Evolutionary conservation across 2,113 vertebrate genomes (phyloP), one percentile per base, ranked within the genome.

Genomic region (Neotragus moschatus): DNA sequence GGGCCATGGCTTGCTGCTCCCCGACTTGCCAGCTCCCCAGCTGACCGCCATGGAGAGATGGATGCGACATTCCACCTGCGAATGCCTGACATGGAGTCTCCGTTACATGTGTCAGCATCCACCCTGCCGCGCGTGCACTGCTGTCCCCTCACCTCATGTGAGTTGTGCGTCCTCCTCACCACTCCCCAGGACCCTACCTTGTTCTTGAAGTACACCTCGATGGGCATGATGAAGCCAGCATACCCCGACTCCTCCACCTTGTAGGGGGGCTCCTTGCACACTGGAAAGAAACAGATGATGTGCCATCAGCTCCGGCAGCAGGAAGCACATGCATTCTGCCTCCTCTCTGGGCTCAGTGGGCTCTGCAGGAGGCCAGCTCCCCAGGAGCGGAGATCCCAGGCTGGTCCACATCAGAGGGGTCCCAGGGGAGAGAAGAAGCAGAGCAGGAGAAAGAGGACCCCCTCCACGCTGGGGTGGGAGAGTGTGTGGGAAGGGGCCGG

Each of bases 201-300:
- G 98, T 99, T 99, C 98, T 99, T 99, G 99, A 99, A 99, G 99
- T 99, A 99, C 95, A 99, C 99, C 98, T 99, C 99, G 90, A 99
- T 99, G 70, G 99, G 99, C 99, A 99, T 99, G 98, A 99, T 99
- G 99, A 99, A 99, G 95, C 99, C 99, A 43, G 99, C 99, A 1
- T 99, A 99, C 85, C 99, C 99, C 85, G 99, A 99, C 98, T 99
- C 99, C 96, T 99, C 99, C 98, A 99, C 99, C 98, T 99, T 99
- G 99, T 99, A 99, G 8, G 99, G 99, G 91, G 99, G 99, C 98
- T 99, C 99, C 98, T 99, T 99, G 98, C 99, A 99, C 98, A 99
- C 99, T 99, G 98, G 66, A 98, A 94, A 98, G 91, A 98, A 98
- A 98, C 60, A 87, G 92, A 88, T 97, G 98, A 97, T 0, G 13